Base-by-base conservation (phyloP, 2,113 vertebrate genomes). In the Cheirogaleus medius region DNA sequence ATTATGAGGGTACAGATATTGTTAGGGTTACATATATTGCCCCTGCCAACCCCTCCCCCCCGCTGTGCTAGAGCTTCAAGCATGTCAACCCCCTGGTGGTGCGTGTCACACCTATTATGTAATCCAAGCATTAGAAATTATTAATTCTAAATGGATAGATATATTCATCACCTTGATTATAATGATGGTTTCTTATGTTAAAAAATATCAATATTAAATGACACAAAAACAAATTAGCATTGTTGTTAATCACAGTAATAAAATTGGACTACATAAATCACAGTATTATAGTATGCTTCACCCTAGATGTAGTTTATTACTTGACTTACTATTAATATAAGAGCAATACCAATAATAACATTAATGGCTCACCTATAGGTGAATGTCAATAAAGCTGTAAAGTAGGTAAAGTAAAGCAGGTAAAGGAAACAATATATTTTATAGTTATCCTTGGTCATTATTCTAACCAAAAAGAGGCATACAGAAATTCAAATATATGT, bases 191-290 rank as follows among this genome's bases (percentile, higher is more conserved):
- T 81, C 56, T 60, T 83, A 86, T 69, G 29, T 84, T 56, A 95
- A 97, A 90, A 90, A 81, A 82, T 58, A 69, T 49, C 54, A 76
- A 52, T 88, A 23, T 1, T 96, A 85, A 96, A 63, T 92, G 80
- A 92, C 63, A 6, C 27, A 97, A 94, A 94, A 92, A 68, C 84
- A 91, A 83, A 3, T 47, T 58, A 78, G 58, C 23, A 39, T n/a
- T 84, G 13, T 18, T 54, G 66, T 90, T 56, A 83, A 76, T 76
- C 49, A 63, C 49, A 76, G n/a, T 47, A 87, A 88, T 77, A 92
- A 95, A 87, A 77, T 23, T 39, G 17, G 39, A 93, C 21, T 77
- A 71, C 20, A 37, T 64, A 93, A 87, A 84, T 63, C 60, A 91
- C 1, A 91, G 5, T 47, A n/a, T 87, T 23, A 83, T 8, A n/a